phyloP scores from a whole-genome alignment of 2,113 vertebrate species.

The Prionailurus viverrinus region DNA sequence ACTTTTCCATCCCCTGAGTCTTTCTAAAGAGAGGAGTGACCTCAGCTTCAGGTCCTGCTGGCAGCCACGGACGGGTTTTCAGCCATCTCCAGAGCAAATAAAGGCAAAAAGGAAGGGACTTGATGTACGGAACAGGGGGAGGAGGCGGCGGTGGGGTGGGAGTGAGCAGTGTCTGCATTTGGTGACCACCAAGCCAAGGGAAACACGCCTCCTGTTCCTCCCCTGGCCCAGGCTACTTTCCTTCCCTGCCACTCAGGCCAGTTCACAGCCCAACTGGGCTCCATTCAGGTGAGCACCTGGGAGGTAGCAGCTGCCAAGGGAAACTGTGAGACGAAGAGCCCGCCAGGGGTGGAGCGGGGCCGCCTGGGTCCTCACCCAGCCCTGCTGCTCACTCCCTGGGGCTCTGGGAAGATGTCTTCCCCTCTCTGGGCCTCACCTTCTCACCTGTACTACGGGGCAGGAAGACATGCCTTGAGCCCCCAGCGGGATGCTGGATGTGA shows the following conservation, averaged over 20 bases:
- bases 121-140: conserved; percentile 23
- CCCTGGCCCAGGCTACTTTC: not conserved
- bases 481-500: not conserved
- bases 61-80: conserved; percentile 69
- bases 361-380: not conserved
- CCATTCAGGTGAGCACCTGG: not conserved
- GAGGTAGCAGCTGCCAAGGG: not conserved
- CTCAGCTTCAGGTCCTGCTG: conserved; percentile 76
- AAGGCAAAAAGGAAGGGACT: conserved; percentile 73
- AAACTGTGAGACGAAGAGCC: not conserved
- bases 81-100: conserved; percentile 85
- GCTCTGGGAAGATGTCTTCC: not conserved
- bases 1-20: conserved; percentile 86
- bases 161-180: not conserved
- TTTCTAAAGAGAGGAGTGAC: conserved; percentile 77
- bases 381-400: not conserved
- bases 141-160: not conserved
- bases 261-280: not conserved
- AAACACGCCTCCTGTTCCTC: conserved; percentile 1
- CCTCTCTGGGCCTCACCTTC: not conserved
- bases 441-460: not conserved
- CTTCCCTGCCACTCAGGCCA: not conserved
- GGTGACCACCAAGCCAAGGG: conserved; percentile 36
- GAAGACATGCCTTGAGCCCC: not conserved
- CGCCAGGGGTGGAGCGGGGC: not conserved